These are phyloP conservation scores for Cheumatopsyche charites DNA, from an alignment of 1,140 invertebrate species.

Conservation along the genomic window DNA sequence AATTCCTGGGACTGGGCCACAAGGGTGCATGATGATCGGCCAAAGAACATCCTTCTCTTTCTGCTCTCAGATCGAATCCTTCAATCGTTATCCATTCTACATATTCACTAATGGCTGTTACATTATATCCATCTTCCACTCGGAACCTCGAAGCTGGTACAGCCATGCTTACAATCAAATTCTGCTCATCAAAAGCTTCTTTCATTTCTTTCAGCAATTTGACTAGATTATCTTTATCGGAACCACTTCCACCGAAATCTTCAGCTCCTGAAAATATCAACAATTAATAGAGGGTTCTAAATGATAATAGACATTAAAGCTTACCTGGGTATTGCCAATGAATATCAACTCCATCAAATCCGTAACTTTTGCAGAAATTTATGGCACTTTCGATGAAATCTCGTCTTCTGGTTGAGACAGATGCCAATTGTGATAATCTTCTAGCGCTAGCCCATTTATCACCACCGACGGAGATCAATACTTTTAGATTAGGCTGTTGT, in stretches of 20 bases:
- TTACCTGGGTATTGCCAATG: constrained; percentile 69
- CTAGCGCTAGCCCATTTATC: constrained; percentile 61
- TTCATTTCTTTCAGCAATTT: constrained; percentile 58
- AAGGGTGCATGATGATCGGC: constrained; percentile 58
- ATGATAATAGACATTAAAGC: constrained; percentile 19
- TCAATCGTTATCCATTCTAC: constrained; percentile 58
- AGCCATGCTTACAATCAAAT: constrained; percentile 40
- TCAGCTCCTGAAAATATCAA: constrained; percentile 56
- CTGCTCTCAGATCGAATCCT: constrained; percentile 59
- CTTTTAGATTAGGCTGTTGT: constrained; percentile 59
- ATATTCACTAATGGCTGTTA: constrained; percentile 56
- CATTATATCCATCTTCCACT: constrained; percentile 60
- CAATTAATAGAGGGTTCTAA: constrained; percentile 2
- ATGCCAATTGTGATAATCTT: constrained; percentile 61
- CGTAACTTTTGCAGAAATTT: constrained; percentile 61
- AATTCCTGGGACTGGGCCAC: constrained; percentile 53
- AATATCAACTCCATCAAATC: constrained; percentile 68
- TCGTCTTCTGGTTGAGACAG: constrained; percentile 55
- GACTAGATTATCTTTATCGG: constrained; percentile 57
- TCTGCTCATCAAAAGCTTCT: constrained; percentile 47
- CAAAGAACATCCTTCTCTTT: constrained; percentile 52
- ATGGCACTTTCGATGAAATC: constrained; percentile 69
- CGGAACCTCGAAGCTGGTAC: constrained; percentile 51
- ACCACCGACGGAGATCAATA: constrained; percentile 64
- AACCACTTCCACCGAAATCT: constrained; percentile 51